Percentiles rank a stretch among this genome's conserved stretches.
These are phyloP conservation scores for Cephalopachus bancanus DNA, from an alignment of 2,797 vertebrate genomes.

Conservation along the genomic window DNA sequence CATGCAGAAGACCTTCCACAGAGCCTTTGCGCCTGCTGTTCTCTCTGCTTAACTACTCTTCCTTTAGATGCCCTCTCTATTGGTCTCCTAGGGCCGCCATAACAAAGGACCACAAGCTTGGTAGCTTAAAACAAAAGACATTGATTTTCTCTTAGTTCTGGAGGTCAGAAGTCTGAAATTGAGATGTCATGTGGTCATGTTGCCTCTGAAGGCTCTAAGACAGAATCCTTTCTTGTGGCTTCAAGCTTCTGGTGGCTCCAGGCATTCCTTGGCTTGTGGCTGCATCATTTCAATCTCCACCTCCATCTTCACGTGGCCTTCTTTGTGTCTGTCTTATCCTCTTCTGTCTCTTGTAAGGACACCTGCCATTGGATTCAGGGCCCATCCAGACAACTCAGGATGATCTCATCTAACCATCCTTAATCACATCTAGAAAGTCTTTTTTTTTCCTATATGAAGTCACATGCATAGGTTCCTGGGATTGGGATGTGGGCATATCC, in stretches of 20 bases:
- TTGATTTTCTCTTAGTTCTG: background rate
- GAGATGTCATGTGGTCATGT: background rate
- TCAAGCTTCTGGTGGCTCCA: background rate
- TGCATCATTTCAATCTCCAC: background rate
- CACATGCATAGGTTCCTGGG: background rate
- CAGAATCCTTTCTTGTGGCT: slow-evolving; percentile 7
- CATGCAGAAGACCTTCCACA: background rate
- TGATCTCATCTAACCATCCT: slow-evolving; percentile 26
- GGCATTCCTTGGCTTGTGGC: slow-evolving; percentile 9
- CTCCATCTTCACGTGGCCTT: background rate
- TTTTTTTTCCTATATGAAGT: slow-evolving; percentile 10
- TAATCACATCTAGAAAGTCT: slow-evolving; percentile 8
- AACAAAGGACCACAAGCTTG: background rate
- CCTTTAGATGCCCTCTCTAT: background rate
- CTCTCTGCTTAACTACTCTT: background rate
- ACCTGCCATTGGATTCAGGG: slow-evolving; percentile 29
- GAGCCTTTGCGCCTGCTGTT: background rate
- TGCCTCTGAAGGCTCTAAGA: background rate
- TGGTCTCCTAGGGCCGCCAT: background rate
- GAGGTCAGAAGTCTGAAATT: background rate
- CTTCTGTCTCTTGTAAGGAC: background rate
- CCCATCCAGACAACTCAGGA: background rate
- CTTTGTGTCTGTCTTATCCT: background rate
- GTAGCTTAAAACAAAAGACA: slow-evolving; percentile 43
- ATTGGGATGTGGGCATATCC: background rate